Evolutionary conservation across 2,888 invertebrate species (phyloP).

Genomic region (Hofmannophila pseudospretella): DNA sequence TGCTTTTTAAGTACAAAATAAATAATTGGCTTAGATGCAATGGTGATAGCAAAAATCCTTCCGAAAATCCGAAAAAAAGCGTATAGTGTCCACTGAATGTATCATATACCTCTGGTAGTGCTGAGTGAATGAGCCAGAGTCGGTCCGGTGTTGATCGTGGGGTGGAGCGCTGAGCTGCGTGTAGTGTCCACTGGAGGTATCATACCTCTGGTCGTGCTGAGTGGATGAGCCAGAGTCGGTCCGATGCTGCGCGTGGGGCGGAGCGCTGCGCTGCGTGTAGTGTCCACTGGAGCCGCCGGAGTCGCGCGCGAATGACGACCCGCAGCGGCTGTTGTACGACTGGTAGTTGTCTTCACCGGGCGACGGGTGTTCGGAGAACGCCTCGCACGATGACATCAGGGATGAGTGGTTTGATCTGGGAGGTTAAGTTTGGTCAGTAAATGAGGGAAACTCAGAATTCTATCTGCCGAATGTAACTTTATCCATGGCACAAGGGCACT

Average conservation of each 20-base stretch:
- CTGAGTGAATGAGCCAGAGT: slow-evolving; percentile 88
- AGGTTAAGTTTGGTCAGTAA: too few relatives aligned
- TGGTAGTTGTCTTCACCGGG: slow-evolving; percentile 72
- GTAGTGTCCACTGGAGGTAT: too few relatives aligned
- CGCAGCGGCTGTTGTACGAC: slow-evolving; percentile 69
- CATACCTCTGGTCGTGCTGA: slow-evolving; percentile 78
- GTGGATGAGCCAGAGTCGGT: slow-evolving; percentile 88
- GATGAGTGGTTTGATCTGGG: slow-evolving; percentile 70
- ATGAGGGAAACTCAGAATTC: too few relatives aligned
- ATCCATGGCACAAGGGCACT: too few relatives aligned
- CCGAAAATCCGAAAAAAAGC: too few relatives aligned
- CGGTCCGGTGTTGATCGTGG: slow-evolving; percentile 67
- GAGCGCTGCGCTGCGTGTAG: slow-evolving; percentile 89
- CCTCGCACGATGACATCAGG: slow-evolving; percentile 68
- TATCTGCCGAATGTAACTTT: too few relatives aligned
- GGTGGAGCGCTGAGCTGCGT: slow-evolving; percentile 89
- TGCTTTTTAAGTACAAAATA: too few relatives aligned
- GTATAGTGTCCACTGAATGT: too few relatives aligned
- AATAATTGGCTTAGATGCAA: too few relatives aligned
- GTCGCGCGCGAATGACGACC: slow-evolving; percentile 84
- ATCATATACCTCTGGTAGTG: slow-evolving; percentile 74
- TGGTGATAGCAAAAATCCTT: too few relatives aligned
- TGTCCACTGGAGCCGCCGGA: slow-evolving; percentile 91
- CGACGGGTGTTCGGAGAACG: slow-evolving; percentile 68
- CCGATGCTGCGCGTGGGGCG: slow-evolving; percentile 69